Evolutionary conservation across 1,140 invertebrate species (phyloP).

Genomic region (Stegodyphus mimosarum): DNA sequence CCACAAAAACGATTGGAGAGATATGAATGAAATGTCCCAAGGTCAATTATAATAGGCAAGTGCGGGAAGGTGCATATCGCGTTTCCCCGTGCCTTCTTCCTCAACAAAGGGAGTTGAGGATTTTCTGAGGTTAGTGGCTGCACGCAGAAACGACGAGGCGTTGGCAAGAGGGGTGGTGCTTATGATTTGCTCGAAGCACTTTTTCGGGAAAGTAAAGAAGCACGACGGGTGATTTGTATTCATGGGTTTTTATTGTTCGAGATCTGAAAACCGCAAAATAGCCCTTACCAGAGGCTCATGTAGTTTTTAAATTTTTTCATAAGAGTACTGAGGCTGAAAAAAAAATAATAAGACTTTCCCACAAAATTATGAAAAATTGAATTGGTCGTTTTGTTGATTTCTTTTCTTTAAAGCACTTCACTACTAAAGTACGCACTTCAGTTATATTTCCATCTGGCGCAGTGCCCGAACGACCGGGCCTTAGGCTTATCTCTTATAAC

Average conservation of each 20-base stretch:
- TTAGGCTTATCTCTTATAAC: no score
- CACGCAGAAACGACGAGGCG: background rate
- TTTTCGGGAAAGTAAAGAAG: background rate
- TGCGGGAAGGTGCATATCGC: conserved; percentile 29
- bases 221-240: conserved; percentile 35
- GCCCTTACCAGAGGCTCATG: background rate
- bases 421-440: background rate
- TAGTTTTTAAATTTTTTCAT: no score
- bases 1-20: conserved; percentile 21
- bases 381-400: background rate
- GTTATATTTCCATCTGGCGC: no score
- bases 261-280: conserved; percentile 29
- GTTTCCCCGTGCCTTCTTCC: background rate
- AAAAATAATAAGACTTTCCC: no score
- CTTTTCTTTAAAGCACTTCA: background rate
- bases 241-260: conserved; percentile 19
- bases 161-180: background rate
- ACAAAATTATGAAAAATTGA: background rate
- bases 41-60: conserved; percentile 46
- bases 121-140: background rate
- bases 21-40: conserved; percentile 49
- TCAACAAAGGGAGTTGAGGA: background rate
- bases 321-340: no score
- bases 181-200: background rate
- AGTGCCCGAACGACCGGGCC: no score